Evolutionary conservation across 2,113 vertebrate species (phyloP).

Genomic region (Corapipo altera): DNA sequence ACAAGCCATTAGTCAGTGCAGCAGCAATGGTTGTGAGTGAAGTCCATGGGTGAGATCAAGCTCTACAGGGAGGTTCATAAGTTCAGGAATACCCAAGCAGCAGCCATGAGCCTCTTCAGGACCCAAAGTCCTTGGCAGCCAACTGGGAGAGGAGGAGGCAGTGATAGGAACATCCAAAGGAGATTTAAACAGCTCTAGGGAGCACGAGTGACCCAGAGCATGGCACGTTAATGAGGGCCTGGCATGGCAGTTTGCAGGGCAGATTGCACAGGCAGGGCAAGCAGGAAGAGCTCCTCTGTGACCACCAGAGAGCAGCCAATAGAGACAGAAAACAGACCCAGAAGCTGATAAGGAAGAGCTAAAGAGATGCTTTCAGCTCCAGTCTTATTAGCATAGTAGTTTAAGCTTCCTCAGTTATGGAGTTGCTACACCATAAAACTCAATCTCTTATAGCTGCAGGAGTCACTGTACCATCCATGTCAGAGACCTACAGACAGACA

Average conservation of each 20-base stretch:
- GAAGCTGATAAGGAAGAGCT: background rate
- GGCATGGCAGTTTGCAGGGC: background rate
- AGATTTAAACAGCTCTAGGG: background rate
- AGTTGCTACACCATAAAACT: background rate
- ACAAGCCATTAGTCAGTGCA: background rate
- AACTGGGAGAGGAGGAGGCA: background rate
- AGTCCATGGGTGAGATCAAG: background rate
- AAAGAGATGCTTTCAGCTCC: background rate
- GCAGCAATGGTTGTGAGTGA: background rate
- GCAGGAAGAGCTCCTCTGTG: background rate
- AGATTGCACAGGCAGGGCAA: too few relatives aligned
- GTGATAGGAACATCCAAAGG: background rate
- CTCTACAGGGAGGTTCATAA: background rate
- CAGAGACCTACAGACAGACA: background rate
- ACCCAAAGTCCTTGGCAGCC: background rate
- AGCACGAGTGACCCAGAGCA: background rate
- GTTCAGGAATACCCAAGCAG: background rate
- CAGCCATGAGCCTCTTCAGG: background rate
- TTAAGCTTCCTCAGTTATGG: background rate
- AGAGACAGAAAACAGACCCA: background rate
- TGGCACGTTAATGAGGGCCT: background rate
- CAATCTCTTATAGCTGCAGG: background rate
- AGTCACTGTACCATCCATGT: background rate
- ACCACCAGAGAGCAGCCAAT: background rate
- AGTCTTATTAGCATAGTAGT: background rate